Conservation (phyloP, 92 coral and sea anemone genomes). For the Anthopleura xanthogrammica region DNA sequence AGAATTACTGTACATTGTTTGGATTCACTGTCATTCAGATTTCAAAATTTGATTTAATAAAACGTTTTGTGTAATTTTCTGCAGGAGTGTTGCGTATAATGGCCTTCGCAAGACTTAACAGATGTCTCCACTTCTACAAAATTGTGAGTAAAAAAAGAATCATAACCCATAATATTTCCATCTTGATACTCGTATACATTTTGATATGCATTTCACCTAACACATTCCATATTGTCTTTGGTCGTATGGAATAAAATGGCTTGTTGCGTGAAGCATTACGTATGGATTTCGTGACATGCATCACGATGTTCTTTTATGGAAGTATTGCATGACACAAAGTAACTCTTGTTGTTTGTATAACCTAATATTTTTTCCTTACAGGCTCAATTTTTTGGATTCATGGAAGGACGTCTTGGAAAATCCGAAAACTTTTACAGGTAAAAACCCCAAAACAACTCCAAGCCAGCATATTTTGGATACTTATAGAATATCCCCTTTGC, state of each 20-base stretch:
- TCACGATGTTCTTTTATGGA: too few species aligned
- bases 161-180: too few species aligned
- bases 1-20: neutral
- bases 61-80: too few species aligned
- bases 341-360: too few species aligned
- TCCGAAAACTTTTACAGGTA: constrained; percentile 68
- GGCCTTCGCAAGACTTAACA: constrained; percentile 68
- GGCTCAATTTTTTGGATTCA: constrained; percentile 75
- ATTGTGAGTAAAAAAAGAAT: constrained; percentile 39
- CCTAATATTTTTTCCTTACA: constrained; percentile 6
- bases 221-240: neutral
- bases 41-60: neutral
- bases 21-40: neutral
- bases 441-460: neutral
- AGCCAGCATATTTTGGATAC: too few species aligned
- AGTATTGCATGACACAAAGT: too few species aligned
- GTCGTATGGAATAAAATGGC: neutral
- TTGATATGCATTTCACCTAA: too few species aligned
- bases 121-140: constrained; percentile 77
- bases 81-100: constrained; percentile 68
- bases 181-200: too few species aligned
- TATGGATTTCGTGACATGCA: neutral
- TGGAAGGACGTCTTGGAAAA: constrained; percentile 61
- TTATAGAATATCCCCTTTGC: too few species aligned
- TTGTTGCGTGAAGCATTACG: neutral